These are phyloP conservation scores for Sebastes variabilis DNA, from an alignment of 2,797 vertebrate genomes.

Conservation along the genomic window DNA sequence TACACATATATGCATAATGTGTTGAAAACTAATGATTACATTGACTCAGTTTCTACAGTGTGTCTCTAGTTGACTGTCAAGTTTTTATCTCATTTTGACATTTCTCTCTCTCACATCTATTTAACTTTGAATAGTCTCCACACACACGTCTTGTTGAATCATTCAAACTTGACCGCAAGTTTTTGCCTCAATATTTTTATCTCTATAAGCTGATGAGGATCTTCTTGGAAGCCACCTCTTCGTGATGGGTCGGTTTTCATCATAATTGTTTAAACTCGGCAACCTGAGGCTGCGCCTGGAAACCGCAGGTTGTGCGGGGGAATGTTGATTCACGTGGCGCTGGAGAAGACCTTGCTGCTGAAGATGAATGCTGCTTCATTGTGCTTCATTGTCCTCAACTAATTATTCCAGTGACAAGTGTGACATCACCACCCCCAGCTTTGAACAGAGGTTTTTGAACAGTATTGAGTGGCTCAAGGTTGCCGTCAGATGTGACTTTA, in stretches of 20 bases:
- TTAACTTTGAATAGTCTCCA: background rate
- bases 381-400: constrained; percentile 69
- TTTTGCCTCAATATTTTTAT: background rate
- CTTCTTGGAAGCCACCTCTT: background rate
- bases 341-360: constrained; percentile 47
- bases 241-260: constrained; percentile 24
- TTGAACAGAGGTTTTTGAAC: constrained; percentile 50
- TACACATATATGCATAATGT: background rate
- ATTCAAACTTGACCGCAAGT: background rate
- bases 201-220: constrained; percentile 11
- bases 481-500: constrained; percentile 64
- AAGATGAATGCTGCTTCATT: constrained; percentile 71
- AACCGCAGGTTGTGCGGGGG: constrained; percentile 47
- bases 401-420: constrained; percentile 68
- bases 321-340: constrained; percentile 62
- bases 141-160: background rate
- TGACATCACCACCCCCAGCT: constrained; percentile 26
- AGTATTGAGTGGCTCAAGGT: constrained; percentile 69
- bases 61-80: background rate
- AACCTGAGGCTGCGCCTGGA: constrained; percentile 55
- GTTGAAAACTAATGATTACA: background rate
- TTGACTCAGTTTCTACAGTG: background rate
- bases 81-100: background rate
- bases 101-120: background rate
- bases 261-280: constrained; percentile 23